Base-by-base conservation (phyloP, 2,113 vertebrate species). In the Bubo bubo region DNA sequence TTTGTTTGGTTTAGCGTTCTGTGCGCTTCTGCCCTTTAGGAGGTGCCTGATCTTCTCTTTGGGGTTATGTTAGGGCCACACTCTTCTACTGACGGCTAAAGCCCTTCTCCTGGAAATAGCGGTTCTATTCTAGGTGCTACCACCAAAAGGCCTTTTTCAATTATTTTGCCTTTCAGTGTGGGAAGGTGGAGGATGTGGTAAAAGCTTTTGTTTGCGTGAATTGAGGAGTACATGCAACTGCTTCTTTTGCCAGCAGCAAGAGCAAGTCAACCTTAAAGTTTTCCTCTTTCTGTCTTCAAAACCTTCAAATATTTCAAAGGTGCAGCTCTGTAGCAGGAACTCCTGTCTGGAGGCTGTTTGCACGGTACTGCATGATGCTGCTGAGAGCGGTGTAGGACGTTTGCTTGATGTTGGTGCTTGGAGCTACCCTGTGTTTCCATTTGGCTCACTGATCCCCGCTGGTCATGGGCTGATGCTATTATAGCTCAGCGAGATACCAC, bases 141-240 rank as follows among this genome's bases (percentile, higher is more conserved):
- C 4, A 5, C 53, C 68, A n/a, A 76, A 71, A 66, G 26, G 4
- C 34, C 15, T 79, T 49, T 86, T 66, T 14, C 16, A 37, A 21
- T 80, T 58, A 35, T 60, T 28, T 39, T 52, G 18, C 19, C 22
- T 84, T 92, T 52, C 41, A 19, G 3, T 2, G 9, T 52, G 21
- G 60, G 39, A 49, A 55, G 76, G 59, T 1, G 1, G 28, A 66
- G 16, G 59, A 49, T 28, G 45, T 6, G 37, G 27, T 9, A 4
- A 90, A 64, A 87, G 6, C 37, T 81, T 59, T 50, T 72, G 20
- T 18, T 34, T 35, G 47, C 28, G 3, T 7, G n/a, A 53, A 28
- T 8, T 10, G 60, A 63, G 26, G 19, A 6, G 68, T 1, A 17
- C 6, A 2, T 8, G 30, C 64, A 43, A 19, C 24, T 0, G 0